Percentiles rank a stretch among this genome's conserved stretches.
Conservation (phyloP, 2,888 invertebrate genomes). For the Hartigia nigra region DNA sequence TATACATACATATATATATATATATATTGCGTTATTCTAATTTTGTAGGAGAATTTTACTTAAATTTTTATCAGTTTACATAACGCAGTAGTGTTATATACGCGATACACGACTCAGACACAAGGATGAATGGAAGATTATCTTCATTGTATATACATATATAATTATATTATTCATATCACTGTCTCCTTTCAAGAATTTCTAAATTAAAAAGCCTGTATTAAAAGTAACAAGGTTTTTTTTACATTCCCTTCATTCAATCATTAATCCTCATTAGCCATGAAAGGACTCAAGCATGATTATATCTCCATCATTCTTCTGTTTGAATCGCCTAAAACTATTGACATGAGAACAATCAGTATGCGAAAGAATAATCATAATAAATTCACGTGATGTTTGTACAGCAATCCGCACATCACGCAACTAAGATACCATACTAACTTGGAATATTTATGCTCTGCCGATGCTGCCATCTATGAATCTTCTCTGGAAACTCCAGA, state of each 20-base stretch:
- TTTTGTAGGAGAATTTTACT: slow-evolving; percentile 41
- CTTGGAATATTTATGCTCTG: background rate
- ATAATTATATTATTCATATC: slow-evolving; percentile 72
- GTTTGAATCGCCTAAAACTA: background rate
- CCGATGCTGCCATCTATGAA: background rate
- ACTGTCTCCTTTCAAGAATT: slow-evolving; percentile 83
- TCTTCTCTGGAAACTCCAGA: background rate
- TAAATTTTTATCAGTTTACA: slow-evolving; percentile 22
- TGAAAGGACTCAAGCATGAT: background rate
- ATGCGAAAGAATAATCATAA: background rate
- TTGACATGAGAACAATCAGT: background rate
- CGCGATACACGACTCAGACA: slow-evolving; percentile 29
- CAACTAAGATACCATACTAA: background rate
- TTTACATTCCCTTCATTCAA: background rate
- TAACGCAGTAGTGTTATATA: slow-evolving; percentile 30
- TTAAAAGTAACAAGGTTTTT: slow-evolving; percentile 52
- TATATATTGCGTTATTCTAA: slow-evolving; percentile 31
- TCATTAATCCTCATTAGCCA: background rate
- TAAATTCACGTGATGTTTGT: background rate
- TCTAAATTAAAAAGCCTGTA: slow-evolving; percentile 78
- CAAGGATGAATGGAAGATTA: slow-evolving; percentile 48
- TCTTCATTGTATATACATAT: slow-evolving; percentile 71
- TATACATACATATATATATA: slow-evolving; percentile 5
- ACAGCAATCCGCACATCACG: background rate
- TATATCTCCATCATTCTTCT: background rate